phyloP scores from a whole-genome alignment of 2,113 vertebrate genomes.

The Gavialis gangeticus region DNA sequence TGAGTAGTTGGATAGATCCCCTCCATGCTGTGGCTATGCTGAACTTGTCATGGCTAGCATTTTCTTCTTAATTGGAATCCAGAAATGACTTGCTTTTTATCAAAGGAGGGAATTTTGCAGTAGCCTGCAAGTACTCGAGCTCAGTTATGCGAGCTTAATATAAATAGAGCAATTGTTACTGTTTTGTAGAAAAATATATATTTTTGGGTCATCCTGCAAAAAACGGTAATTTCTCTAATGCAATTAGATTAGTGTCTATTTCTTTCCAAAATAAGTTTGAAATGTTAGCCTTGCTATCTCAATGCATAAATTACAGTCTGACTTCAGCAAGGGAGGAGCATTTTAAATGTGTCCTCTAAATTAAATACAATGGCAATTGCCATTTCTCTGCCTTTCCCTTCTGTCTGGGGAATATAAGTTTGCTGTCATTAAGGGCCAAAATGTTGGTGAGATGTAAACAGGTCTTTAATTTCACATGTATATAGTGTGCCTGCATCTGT shows the following conservation, averaged over 20 bases:
- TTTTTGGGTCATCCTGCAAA: not conserved
- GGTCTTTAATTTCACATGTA: not conserved
- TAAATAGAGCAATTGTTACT: not conserved
- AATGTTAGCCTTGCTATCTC: not conserved
- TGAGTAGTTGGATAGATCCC: not conserved
- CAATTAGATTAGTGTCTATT: not conserved
- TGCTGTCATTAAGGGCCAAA: not conserved
- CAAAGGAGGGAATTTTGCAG: not conserved
- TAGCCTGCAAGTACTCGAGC: not conserved
- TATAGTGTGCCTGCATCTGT: not conserved
- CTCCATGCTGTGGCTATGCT: not conserved
- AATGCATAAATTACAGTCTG: not conserved
- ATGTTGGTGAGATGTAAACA: not conserved
- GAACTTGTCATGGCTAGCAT: not conserved
- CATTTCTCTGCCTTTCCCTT: not conserved
- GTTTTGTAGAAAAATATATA: not conserved
- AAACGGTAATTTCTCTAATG: not conserved
- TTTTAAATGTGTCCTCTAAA: not conserved
- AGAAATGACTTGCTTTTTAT: not conserved
- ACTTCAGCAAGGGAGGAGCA: not conserved
- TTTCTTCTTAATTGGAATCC: not conserved
- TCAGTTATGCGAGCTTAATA: not conserved
- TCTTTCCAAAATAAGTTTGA: slow-evolving; percentile 7
- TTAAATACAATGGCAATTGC: not conserved
- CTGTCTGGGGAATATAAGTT: not conserved